Evolutionary conservation across 2,797 vertebrate genomes (phyloP), one percentile per base, ranked within the genome.

Genomic region (Halcyon smyrnensis): DNA sequence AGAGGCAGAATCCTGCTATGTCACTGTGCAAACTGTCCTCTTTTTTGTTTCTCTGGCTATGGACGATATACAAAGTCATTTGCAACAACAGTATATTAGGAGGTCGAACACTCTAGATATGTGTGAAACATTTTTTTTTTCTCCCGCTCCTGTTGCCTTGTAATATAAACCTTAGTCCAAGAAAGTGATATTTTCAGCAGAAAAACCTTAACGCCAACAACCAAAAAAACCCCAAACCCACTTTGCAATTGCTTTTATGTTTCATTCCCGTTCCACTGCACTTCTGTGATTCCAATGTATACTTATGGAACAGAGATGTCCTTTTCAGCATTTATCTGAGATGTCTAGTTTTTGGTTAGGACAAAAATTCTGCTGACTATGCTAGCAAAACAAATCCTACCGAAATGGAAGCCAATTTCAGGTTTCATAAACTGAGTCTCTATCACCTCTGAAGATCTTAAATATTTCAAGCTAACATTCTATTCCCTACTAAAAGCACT

Each of bases 211-310:
- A 53, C 15, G 75, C 8, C 80, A 70, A 39, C 21, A 54, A 32
- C 21, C 2, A 1, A 10, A 12, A 64, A 37, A n/a, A 15, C 1
- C 1, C 12, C 28, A 11, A 67, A 25, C 21, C 16, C 5, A 3
- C 34, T 79, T 86, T 6, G 1, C 27, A 91, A 77, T 37, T 43
- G 34, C 45, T 88, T 18, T 73, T 12, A 17, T 51, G 18, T 93
- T 86, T 73, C 45, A 25, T 73, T 84, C 36, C 34, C 59, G 11
- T 85, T 87, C n/a, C 9, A 14, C 53, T 60, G 36, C 11, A 17
- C 9, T 81, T 81, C 63, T 64, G 27, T 36, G 39, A 85, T 82
- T 90, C 46, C 62, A 62, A 2, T 27, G 16, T 56, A 69, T 74
- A 87, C 60, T 74, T 63, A 90, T 0, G 4, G 48, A 71, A 57